phyloP scores from a whole-genome alignment of 1,140 invertebrate genomes.

The Caenorhabditis inopinata region DNA sequence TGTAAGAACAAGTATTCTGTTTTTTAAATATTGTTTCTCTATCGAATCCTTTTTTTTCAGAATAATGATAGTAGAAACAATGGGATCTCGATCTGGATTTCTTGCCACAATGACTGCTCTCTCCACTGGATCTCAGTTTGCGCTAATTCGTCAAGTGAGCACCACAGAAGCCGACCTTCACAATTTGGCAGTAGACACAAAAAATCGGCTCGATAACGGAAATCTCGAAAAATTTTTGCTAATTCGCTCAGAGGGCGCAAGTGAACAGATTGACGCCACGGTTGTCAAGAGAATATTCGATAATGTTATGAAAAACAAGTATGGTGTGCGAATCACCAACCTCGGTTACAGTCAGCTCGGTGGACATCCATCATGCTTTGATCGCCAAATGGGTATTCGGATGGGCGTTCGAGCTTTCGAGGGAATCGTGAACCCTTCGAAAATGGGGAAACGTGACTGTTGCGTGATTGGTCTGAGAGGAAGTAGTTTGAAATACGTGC shows the following conservation, averaged over 20 bases:
- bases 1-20: not conserved
- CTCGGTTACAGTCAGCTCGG: conserved; percentile 22
- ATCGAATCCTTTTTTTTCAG: not conserved
- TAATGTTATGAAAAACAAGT: not conserved
- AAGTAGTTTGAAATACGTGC: conserved; percentile 8
- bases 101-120: conserved; percentile 6
- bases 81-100: conserved; percentile 1
- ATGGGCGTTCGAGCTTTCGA: conserved; percentile 17
- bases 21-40: too few species aligned
- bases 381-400: conserved; percentile 22
- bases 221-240: not conserved
- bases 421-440: not conserved
- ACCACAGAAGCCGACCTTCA: not conserved
- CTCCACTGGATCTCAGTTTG: not conserved
- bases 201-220: not conserved
- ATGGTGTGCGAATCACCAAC: not conserved
- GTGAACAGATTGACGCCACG: not conserved
- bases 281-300: not conserved
- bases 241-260: conserved; percentile 15
- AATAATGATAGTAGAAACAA: conserved; percentile 10
- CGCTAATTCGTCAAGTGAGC: not conserved
- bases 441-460: conserved; percentile 1
- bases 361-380: not conserved
- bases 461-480: not conserved
- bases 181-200: not conserved